Conservation (phyloP, 2,797 vertebrate species). For the Emys orbicularis region DNA sequence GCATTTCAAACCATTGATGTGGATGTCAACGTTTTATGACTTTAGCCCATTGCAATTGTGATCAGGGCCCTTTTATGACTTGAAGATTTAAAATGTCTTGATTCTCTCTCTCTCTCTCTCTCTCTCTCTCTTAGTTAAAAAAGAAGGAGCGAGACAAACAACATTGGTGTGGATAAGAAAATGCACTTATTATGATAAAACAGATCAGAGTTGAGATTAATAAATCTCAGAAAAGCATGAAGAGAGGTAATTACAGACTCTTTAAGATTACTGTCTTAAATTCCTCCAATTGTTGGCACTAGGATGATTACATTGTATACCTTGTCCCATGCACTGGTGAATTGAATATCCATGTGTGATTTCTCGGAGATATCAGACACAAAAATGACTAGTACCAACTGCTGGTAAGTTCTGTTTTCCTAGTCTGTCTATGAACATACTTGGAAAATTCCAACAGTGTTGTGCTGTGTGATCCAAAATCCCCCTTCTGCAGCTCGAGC, state of each 20-base stretch:
- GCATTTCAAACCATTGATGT: too few relatives aligned
- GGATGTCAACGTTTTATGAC: too few relatives aligned
- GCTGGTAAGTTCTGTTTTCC: not conserved
- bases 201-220: constrained; percentile 79
- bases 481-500: not conserved
- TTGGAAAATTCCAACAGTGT: not conserved
- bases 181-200: constrained; percentile 79
- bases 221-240: constrained; percentile 79
- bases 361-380: not conserved
- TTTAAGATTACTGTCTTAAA: constrained; percentile 83
- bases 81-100: not conserved
- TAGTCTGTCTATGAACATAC: not conserved
- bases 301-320: constrained; percentile 75
- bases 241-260: constrained; percentile 80
- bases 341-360: not conserved
- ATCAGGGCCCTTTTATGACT: not conserved
- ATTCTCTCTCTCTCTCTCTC: not conserved
- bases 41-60: not conserved
- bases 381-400: not conserved
- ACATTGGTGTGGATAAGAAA: constrained; percentile 77
- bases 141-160: constrained; percentile 51
- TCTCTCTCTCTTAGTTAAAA: not conserved
- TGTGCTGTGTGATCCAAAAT: not conserved
- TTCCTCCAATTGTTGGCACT: constrained; percentile 81
- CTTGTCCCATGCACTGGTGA: not conserved